Base-by-base conservation (phyloP, 2,888 invertebrate species). In the Neoitamus cyanurus region DNA sequence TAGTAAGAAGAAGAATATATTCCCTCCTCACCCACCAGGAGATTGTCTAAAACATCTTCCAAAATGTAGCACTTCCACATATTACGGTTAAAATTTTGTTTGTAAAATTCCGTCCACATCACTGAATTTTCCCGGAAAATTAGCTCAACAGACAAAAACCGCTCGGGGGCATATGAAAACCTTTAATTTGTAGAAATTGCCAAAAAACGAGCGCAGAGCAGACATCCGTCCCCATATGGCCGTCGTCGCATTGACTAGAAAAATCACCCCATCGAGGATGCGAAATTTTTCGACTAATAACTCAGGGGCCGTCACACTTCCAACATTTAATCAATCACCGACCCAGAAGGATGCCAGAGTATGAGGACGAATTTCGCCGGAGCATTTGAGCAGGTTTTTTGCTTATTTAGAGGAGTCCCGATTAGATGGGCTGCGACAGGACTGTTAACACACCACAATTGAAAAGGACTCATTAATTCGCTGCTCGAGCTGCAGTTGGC, bases 281-380 rank as follows among this genome's bases (percentile, higher is more conserved):
- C 48, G 42, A 58, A 58, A 48, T 30, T 78, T 78, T 78, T 78
- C 78, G 15, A 78, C 78, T 78, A 78, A 78, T 78, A 78, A 78
- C 78, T 78, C 78, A 78, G 78, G 58, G 42, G 31, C 48, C 78
- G 78, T 78, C 78, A 78, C 58, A 78, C 31, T 78, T 78, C 30
- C 48, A 78, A 78, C 78, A 78, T 78, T 78, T 78, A 78, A 78
- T 78, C 78, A 78, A 78, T 78, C 78, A 78, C 58, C 48, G 28
- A 37, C 1, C 15, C 58, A 9, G 46, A 28, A 42, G 46, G 28
- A 5, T 46, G 7, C 77, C 25, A 58, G 78, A 13, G 42, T n/a
- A n/a, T 13, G 78, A 58, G 48, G 48, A 58, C 31, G 31, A 75
- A 70, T 75, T 48, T 78, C 48, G 34, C 31, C n/a, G 9, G 30